Conservation (phyloP, 2,797 vertebrate species). For the Hemibagrus guttatus region DNA sequence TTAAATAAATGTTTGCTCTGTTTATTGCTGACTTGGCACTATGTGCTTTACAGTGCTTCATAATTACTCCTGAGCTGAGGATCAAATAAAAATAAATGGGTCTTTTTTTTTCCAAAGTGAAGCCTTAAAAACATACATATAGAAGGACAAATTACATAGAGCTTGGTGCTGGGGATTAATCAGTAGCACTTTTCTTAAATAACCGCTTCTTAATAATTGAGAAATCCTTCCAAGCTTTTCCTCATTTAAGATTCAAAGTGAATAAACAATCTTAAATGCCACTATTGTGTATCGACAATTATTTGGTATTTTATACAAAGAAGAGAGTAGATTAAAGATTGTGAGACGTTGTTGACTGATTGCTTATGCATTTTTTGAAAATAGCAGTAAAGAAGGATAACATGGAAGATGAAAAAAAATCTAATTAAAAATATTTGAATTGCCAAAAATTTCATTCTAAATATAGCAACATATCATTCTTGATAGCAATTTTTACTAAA, state of each 20-base stretch:
- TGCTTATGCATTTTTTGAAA: background rate
- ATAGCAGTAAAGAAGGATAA: background rate
- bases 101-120: constrained; percentile 12
- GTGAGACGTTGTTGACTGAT: background rate
- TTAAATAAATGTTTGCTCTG: constrained; percentile 69
- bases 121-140: background rate
- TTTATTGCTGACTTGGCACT: constrained; percentile 61
- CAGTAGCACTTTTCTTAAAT: constrained; percentile 7
- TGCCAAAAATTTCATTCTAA: background rate
- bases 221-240: background rate
- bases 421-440: background rate
- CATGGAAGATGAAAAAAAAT: background rate
- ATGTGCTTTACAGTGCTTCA: constrained; percentile 63
- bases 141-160: constrained; percentile 34
- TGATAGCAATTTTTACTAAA: background rate
- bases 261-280: background rate
- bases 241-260: background rate
- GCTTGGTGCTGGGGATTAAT: constrained; percentile 38
- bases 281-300: background rate
- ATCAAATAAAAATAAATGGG: constrained; percentile 71
- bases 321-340: background rate
- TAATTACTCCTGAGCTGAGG: constrained; percentile 71
- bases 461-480: too few species aligned
- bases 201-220: constrained; percentile 14
- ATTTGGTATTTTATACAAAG: background rate